Percentiles rank a stretch among this genome's conserved stretches.
Evolutionary conservation across 53 echinoderm and acorn worm species (phyloP).

Genomic region (Glandiceps talaboti): DNA sequence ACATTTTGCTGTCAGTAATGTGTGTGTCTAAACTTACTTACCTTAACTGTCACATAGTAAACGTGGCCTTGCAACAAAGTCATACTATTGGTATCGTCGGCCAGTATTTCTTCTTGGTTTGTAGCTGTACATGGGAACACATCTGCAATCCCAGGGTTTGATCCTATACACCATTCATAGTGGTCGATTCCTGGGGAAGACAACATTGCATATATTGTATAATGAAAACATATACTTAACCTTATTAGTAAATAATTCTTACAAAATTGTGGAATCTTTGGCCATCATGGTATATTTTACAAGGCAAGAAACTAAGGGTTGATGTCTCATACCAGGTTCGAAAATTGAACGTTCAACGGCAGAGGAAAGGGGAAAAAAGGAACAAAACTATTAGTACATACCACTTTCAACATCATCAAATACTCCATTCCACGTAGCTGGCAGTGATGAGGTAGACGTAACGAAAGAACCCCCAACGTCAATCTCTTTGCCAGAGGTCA

Average conservation of each 20-base stretch:
- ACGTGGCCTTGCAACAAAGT: slow-evolving; percentile 24
- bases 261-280: no score
- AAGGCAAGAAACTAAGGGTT: no score
- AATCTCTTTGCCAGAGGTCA: not conserved
- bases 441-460: slow-evolving; percentile 6
- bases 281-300: no score
- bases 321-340: no score
- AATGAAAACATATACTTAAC: no score
- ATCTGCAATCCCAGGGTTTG: slow-evolving; percentile 20
- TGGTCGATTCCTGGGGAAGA: slow-evolving; percentile 4
- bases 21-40: slow-evolving; percentile 2
- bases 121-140: slow-evolving; percentile 14
- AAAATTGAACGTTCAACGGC: no score
- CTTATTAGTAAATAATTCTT: no score
- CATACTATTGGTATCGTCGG: slow-evolving; percentile 3
- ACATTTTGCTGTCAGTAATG: no score
- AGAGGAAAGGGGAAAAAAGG: no score
- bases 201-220: no score
- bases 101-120: slow-evolving; percentile 5
- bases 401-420: slow-evolving; percentile 28
- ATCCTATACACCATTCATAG: slow-evolving; percentile 27
- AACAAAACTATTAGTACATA: no score
- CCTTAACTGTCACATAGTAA: slow-evolving; percentile 36
- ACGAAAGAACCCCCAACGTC: slow-evolving; percentile 2
- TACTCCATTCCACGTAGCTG: slow-evolving; percentile 11